Evolutionary conservation across 2,113 vertebrate genomes (phyloP).

Genomic region (Pipa parva): DNA sequence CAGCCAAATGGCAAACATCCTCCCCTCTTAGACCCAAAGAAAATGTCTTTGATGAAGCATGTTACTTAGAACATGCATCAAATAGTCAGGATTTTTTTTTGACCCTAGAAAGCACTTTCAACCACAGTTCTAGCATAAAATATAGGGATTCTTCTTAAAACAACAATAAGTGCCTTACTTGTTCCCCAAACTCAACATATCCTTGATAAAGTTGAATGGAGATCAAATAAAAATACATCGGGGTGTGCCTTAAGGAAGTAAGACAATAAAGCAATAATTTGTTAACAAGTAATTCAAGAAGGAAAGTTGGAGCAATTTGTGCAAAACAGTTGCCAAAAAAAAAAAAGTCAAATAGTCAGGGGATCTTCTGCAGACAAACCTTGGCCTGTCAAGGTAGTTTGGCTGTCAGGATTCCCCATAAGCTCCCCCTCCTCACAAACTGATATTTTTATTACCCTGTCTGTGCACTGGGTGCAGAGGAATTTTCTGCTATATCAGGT

Average conservation of each 20-base stretch:
- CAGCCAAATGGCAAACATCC: background rate
- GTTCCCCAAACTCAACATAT: background rate
- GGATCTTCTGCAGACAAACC: constrained; percentile 6
- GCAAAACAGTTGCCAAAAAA: constrained; percentile 31
- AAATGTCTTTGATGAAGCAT: background rate
- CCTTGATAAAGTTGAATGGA: background rate
- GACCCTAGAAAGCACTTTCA: background rate
- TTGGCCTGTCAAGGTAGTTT: constrained; percentile 28
- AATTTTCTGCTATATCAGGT: constrained; percentile 14
- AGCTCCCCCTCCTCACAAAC: constrained; percentile 4
- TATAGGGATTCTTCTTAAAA: background rate
- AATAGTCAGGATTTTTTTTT: background rate
- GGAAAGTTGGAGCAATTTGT: constrained; percentile 17
- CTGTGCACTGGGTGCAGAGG: background rate
- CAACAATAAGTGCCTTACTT: background rate
- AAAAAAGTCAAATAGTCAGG: constrained; percentile 21
- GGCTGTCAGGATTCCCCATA: constrained; percentile 11
- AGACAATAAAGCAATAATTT: background rate
- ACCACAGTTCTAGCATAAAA: background rate
- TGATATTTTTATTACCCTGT: constrained; percentile 6
- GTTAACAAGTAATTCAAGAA: constrained; percentile 12
- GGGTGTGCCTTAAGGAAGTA: constrained; percentile 2
- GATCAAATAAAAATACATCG: constrained; percentile 7
- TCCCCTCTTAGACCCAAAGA: background rate
- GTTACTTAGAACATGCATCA: background rate